These are phyloP conservation scores for Hypomecis atomaria DNA, from an alignment of 2,888 invertebrate genomes.

Conservation along the genomic window DNA sequence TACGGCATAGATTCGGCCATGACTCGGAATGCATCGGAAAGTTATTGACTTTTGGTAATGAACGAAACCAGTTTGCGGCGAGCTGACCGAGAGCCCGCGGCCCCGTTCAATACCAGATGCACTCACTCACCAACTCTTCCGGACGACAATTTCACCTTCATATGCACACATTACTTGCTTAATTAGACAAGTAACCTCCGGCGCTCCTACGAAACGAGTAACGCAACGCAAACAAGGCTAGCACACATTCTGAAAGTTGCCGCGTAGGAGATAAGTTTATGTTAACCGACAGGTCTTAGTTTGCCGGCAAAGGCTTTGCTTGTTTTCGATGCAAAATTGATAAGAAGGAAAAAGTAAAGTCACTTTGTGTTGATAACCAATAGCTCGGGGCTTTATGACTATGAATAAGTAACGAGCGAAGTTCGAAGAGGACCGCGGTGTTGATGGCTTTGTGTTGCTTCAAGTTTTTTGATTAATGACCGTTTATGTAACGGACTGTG, in stretches of 20 bases:
- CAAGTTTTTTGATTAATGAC: constrained; percentile 45
- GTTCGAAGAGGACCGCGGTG: constrained; percentile 36
- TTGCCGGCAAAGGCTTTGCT: constrained; percentile 51
- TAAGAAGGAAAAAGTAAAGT: constrained; percentile 55
- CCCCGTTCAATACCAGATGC: constrained; percentile 78
- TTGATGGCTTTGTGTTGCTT: constrained; percentile 35
- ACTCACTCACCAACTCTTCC: constrained; percentile 53
- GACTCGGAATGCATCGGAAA: constrained; percentile 82
- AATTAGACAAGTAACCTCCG: constrained; percentile 35
- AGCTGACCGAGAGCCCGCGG: constrained; percentile 78
- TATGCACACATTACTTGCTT: constrained; percentile 62
- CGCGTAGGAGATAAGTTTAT: constrained; percentile 57
- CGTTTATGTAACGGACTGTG: constrained; percentile 31
- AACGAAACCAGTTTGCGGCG: constrained; percentile 75
- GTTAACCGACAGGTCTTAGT: constrained; percentile 63
- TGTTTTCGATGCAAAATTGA: constrained; percentile 53
- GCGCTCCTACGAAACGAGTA: constrained; percentile 48
- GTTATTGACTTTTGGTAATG: constrained; percentile 85
- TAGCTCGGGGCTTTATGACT: constrained; percentile 44
- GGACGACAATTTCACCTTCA: constrained; percentile 48
- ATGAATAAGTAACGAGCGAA: constrained; percentile 47
- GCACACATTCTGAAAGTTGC: constrained; percentile 39
- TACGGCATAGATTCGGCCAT: constrained; percentile 72
- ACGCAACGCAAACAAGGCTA: constrained; percentile 52
- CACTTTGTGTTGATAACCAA: constrained; percentile 51